phyloP scores from a whole-genome alignment of 1,140 invertebrate genomes.

The Scaptomyza graminum region DNA sequence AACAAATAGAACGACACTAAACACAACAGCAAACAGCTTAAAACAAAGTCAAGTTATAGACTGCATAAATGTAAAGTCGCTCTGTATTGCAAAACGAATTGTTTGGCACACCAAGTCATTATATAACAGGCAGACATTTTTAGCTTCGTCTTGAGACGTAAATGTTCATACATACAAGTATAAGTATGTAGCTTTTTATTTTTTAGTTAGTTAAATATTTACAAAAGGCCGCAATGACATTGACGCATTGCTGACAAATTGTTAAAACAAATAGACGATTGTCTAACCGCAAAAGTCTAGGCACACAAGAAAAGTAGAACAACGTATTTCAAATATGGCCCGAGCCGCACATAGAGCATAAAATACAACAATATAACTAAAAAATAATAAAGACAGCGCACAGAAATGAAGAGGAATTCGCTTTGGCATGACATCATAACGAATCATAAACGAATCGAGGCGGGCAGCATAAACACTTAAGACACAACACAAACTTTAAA shows the following conservation, averaged over 20 bases:
- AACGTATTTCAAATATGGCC: constrained; percentile 62
- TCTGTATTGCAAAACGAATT: constrained; percentile 35
- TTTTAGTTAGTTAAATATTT: constrained; percentile 55
- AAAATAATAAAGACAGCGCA: constrained; percentile 38
- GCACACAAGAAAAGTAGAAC: constrained; percentile 69
- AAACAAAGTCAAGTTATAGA: constrained; percentile 29
- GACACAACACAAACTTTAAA: background rate
- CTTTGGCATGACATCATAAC: constrained; percentile 77
- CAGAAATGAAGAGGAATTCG: constrained; percentile 67
- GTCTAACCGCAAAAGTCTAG: constrained; percentile 61
- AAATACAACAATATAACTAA: constrained; percentile 27
- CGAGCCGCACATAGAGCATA: constrained; percentile 25
- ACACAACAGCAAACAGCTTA: constrained; percentile 15
- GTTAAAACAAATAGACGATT: constrained; percentile 69
- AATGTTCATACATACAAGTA: background rate
- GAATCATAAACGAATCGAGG: constrained; percentile 48
- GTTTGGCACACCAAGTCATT: constrained; percentile 13
- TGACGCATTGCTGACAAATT: constrained; percentile 75
- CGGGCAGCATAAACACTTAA: constrained; percentile 63
- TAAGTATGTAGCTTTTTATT: constrained; percentile 21
- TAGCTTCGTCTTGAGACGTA: constrained; percentile 44
- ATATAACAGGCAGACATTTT: constrained; percentile 51
- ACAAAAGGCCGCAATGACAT: constrained; percentile 65
- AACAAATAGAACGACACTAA: constrained; percentile 25
- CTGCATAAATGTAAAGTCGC: background rate